phyloP scores from a whole-genome alignment of 2,888 invertebrate species.

The Heliconius sara region DNA sequence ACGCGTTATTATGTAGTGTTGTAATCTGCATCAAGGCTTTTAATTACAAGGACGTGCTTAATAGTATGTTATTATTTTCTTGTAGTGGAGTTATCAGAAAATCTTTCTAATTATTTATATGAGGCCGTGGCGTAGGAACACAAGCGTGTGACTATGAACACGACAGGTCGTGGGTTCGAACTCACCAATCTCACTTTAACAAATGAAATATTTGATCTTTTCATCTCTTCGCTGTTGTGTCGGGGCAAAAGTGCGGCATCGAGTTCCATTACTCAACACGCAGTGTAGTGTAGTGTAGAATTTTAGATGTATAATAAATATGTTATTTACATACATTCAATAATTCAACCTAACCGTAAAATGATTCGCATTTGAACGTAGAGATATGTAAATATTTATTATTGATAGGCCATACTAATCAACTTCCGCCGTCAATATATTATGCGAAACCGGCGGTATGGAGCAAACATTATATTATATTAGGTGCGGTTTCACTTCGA shows the following conservation, averaged over 20 bases:
- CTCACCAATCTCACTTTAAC: no score
- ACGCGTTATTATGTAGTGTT: not conserved
- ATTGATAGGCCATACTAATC: conserved; percentile 31
- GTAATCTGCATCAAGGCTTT: not conserved
- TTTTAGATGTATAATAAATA: no score
- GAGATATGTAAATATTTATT: not conserved
- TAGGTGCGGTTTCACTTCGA: conserved; percentile 25
- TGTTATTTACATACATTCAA: not conserved
- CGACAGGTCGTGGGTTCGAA: no score
- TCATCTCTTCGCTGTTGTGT: no score
- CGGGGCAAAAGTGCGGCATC: no score
- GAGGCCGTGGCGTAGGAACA: no score
- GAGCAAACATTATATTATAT: conserved; percentile 22
- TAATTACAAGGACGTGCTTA: not conserved
- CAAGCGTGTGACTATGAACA: no score
- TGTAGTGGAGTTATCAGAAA: no score
- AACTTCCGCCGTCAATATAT: conserved; percentile 27
- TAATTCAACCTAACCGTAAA: not conserved
- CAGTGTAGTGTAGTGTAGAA: no score
- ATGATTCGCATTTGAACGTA: not conserved
- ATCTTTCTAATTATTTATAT: no score
- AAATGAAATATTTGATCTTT: no score
- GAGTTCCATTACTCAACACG: no score
- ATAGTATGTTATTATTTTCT: not conserved
- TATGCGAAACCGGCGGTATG: conserved; percentile 13